Evolutionary conservation across 2,113 vertebrate genomes (phyloP).

Genomic region (Paradoxurus hermaphroditus): DNA sequence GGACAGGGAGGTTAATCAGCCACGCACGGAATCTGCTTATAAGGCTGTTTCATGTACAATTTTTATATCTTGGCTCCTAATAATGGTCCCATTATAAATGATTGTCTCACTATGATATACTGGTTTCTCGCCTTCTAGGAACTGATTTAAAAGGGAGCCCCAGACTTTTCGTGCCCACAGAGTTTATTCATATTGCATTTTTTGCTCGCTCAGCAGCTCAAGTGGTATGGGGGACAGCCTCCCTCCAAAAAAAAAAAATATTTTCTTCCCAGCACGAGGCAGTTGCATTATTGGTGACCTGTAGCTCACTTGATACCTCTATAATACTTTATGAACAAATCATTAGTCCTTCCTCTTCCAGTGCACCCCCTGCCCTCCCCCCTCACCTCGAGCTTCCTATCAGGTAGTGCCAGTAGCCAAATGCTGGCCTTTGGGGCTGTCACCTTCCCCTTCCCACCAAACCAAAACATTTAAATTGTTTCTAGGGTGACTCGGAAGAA

Average conservation of each 20-base stretch:
- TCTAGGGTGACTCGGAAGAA: background rate
- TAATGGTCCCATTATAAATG: slow-evolving; percentile 72
- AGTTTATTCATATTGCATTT: slow-evolving; percentile 51
- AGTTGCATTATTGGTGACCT: slow-evolving; percentile 40
- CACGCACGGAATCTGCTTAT: slow-evolving; percentile 71
- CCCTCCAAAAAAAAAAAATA: slow-evolving; percentile 28
- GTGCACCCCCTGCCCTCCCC: background rate
- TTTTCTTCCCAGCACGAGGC: slow-evolving; percentile 48
- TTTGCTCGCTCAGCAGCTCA: slow-evolving; percentile 70
- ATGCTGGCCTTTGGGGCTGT: background rate
- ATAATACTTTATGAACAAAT: background rate
- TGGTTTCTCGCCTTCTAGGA: slow-evolving; percentile 61
- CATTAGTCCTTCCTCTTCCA: fast-evolving
- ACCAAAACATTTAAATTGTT: background rate
- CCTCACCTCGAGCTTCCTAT: background rate
- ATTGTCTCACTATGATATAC: slow-evolving; percentile 67
- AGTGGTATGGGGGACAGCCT: background rate
- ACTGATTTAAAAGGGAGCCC: slow-evolving; percentile 53
- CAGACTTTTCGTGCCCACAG: background rate
- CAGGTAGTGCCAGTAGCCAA: background rate
- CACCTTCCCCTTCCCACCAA: background rate
- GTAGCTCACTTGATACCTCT: background rate
- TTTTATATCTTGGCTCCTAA: slow-evolving; percentile 70
- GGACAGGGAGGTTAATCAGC: slow-evolving; percentile 53
- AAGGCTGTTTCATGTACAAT: slow-evolving; percentile 66